Percentiles rank a stretch among this genome's conserved stretches.
These are phyloP conservation scores for Myotis vivesi DNA, from an alignment of 2,797 vertebrate genomes.

Conservation along the genomic window DNA sequence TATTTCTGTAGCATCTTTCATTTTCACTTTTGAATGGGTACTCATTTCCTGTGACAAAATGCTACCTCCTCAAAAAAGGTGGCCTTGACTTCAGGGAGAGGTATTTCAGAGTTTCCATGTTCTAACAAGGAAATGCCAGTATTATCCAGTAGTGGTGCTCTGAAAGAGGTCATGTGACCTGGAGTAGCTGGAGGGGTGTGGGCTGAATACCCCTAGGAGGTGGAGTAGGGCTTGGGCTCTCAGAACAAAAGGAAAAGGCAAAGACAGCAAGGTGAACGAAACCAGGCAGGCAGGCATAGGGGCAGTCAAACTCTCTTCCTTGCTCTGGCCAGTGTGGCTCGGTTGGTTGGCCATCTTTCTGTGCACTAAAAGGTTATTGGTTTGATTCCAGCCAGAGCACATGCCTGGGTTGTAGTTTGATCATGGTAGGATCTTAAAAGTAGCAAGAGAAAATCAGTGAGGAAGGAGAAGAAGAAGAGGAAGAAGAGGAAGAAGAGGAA, in stretches of 20 bases:
- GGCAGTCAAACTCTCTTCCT: neutral
- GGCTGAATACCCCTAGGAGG: neutral
- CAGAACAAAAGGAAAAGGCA: neutral
- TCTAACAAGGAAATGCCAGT: neutral
- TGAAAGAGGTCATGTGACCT: neutral
- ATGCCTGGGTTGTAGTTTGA: neutral
- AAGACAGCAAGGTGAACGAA: neutral
- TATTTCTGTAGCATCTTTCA: neutral
- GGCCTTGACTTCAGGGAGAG: neutral
- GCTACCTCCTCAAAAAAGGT: neutral
- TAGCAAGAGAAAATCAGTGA: too few relatives aligned
- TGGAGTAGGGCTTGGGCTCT: too few relatives aligned
- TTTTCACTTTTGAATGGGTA: neutral
- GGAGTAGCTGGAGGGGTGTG: neutral
- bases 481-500: too few relatives aligned
- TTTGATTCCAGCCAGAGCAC: neutral
- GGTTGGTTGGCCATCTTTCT: neutral
- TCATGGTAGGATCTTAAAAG: too few relatives aligned
- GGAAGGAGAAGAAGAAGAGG: too few relatives aligned
- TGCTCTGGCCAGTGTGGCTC: neutral
- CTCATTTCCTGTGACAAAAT: neutral
- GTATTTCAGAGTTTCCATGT: neutral
- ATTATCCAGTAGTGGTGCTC: neutral
- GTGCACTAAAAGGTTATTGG: neutral
- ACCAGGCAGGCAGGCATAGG: neutral